Evolutionary conservation across 2,888 invertebrate species (phyloP).

Genomic region (Automeris io): DNA sequence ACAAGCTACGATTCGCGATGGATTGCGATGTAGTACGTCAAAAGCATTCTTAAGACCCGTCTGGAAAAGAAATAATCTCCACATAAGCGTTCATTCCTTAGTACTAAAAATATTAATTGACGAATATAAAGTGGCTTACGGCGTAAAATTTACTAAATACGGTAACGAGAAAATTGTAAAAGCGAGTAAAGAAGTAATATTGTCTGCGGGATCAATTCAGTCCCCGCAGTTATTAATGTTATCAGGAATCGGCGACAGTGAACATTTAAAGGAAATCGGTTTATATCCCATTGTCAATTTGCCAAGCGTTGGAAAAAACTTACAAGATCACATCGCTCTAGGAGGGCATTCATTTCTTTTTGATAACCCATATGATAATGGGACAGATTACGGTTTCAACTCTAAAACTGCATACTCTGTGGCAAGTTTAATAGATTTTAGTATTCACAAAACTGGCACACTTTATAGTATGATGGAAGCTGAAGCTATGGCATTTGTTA

Average conservation of each 20-base stretch:
- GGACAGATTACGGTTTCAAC: slow-evolving; percentile 80
- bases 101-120: slow-evolving; percentile 83
- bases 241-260: slow-evolving; percentile 86
- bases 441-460: slow-evolving; percentile 78
- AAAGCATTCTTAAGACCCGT: slow-evolving; percentile 87
- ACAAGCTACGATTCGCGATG: slow-evolving; percentile 86
- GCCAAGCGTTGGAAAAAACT: slow-evolving; percentile 86
- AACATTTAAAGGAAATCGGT: slow-evolving; percentile 78
- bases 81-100: slow-evolving; percentile 81
- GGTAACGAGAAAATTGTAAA: slow-evolving; percentile 71
- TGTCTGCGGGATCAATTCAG: slow-evolving; percentile 90
- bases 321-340: slow-evolving; percentile 90
- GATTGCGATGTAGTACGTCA: slow-evolving; percentile 88
- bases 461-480: slow-evolving; percentile 86
- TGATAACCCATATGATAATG: slow-evolving; percentile 77
- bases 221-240: slow-evolving; percentile 92
- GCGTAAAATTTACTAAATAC: slow-evolving; percentile 80
- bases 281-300: slow-evolving; percentile 79
- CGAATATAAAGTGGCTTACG: slow-evolving; percentile 78
- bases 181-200: slow-evolving; percentile 86
- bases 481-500: slow-evolving; percentile 87
- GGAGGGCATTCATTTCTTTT: slow-evolving; percentile 86
- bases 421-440: slow-evolving; percentile 79
- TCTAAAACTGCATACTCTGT: slow-evolving; percentile 80
- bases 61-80: slow-evolving; percentile 82